Percentiles rank a stretch among this genome's conserved stretches.
phyloP scores from a whole-genome alignment of 2,113 vertebrate species.

The Furnarius figulus region DNA sequence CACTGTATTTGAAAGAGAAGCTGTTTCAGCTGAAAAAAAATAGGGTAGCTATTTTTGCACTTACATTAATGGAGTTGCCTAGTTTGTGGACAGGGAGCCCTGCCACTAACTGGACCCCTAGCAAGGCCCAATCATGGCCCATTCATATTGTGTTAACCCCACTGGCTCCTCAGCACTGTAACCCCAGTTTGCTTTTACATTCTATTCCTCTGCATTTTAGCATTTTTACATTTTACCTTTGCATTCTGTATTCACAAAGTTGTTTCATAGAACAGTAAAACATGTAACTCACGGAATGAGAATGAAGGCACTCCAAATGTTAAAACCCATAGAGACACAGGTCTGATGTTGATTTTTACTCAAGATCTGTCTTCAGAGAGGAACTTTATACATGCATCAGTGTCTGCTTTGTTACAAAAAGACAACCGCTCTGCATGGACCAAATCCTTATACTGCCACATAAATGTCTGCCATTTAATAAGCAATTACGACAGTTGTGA shows the following conservation, averaged over 20 bases:
- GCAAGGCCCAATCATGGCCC: background rate
- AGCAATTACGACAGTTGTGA: background rate
- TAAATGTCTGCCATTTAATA: background rate
- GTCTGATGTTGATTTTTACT: background rate
- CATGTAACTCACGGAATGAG: background rate
- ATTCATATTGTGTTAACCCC: accelerated
- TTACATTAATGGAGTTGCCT: background rate
- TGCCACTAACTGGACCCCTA: background rate
- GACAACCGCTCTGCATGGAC: background rate
- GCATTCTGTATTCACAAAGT: background rate
- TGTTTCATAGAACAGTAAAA: background rate
- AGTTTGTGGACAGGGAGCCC: background rate
- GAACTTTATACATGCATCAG: background rate
- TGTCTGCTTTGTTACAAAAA: background rate
- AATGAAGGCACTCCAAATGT: background rate
- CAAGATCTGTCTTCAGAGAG: background rate
- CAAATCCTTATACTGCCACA: background rate
- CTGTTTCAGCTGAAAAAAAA: background rate
- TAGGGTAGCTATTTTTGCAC: background rate
- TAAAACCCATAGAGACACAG: background rate
- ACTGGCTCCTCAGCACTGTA: accelerated
- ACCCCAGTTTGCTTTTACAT: background rate
- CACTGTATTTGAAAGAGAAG: background rate
- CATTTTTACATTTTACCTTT: background rate
- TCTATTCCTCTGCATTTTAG: background rate